These are phyloP conservation scores for Procambarus clarkii DNA, from an alignment of 1,140 invertebrate species.

Conservation along the genomic window DNA sequence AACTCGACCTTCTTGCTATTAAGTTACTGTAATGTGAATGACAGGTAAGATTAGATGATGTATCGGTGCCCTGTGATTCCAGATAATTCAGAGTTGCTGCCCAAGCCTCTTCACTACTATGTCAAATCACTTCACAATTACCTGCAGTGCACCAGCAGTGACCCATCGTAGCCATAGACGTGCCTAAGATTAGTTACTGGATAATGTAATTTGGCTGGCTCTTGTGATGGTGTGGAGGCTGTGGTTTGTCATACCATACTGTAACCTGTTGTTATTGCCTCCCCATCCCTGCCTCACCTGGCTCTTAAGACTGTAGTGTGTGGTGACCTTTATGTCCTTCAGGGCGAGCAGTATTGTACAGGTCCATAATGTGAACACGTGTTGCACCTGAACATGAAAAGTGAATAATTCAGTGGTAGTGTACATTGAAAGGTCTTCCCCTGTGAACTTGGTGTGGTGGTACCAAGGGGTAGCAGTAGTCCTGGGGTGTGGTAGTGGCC, in stretches of 20 bases:
- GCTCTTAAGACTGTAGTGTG: not conserved
- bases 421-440: not conserved
- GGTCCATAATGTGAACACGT: not conserved
- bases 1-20: not conserved
- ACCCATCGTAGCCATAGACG: not conserved
- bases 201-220: not conserved
- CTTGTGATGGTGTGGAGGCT: not conserved
- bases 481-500: conserved; percentile 10
- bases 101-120: not conserved
- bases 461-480: not conserved
- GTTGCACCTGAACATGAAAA: not conserved
- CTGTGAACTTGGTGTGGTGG: not conserved
- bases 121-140: not conserved
- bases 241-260: not conserved
- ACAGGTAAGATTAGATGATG: not conserved
- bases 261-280: not conserved
- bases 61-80: not conserved
- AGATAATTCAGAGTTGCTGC: not conserved
- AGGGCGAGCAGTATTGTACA: not conserved
- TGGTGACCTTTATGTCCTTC: not conserved
- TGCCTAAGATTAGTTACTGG: not conserved
- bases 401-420: not conserved
- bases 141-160: not conserved
- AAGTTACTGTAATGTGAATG: not conserved
- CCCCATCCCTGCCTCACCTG: not conserved